Evolutionary conservation across 2,797 vertebrate species (phyloP).

Genomic region (Florisuga fusca): DNA sequence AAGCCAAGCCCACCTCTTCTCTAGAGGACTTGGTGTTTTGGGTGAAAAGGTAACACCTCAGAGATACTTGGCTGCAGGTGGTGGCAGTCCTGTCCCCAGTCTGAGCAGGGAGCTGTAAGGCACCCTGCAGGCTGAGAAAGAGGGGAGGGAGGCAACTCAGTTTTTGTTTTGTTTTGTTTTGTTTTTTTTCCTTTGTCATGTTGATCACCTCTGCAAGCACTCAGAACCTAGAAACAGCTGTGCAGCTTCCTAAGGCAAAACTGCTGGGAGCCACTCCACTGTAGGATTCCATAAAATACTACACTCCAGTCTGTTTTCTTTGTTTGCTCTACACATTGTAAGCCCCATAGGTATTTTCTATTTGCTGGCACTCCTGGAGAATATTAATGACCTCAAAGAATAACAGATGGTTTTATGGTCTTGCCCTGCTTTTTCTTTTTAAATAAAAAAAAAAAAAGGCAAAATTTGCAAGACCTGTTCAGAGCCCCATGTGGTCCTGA

Average conservation of each 20-base stretch:
- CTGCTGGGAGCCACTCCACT: neutral
- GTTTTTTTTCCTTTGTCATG: neutral
- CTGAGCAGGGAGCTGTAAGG: neutral
- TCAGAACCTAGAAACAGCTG: conserved; percentile 34
- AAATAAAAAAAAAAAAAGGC: neutral
- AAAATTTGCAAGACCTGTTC: conserved; percentile 23
- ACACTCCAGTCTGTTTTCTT: neutral
- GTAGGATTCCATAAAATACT: neutral
- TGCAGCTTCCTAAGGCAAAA: conserved; percentile 3
- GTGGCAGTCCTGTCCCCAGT: neutral
- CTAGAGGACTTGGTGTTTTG: neutral
- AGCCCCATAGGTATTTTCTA: conserved; percentile 18
- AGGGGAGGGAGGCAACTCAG: neutral
- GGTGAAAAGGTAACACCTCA: neutral
- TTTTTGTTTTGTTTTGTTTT: neutral
- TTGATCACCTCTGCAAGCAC: neutral
- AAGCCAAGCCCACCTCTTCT: too few relatives aligned
- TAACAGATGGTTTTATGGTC: conserved; percentile 24
- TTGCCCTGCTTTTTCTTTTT: neutral
- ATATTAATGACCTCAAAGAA: conserved; percentile 57
- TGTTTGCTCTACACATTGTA: neutral
- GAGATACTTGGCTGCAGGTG: neutral
- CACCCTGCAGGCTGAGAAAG: neutral
- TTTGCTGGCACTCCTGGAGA: conserved; percentile 63
- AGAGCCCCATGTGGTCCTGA: neutral